These are phyloP conservation scores for Apis laboriosa DNA, from an alignment of 1,140 invertebrate species.

Conservation along the genomic window DNA sequence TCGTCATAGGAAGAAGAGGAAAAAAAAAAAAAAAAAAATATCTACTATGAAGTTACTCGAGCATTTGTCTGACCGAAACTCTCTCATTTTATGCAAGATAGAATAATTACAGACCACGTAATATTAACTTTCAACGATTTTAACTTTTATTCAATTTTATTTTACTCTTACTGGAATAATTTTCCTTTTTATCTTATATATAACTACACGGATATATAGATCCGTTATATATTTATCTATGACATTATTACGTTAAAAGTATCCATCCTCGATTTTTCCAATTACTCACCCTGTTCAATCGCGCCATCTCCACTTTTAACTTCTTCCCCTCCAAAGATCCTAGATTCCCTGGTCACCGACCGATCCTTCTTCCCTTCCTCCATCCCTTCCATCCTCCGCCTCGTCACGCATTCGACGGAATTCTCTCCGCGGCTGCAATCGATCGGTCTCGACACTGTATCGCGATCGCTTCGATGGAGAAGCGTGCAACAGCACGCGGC, in stretches of 20 bases:
- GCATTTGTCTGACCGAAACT: not conserved
- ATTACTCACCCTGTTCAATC: slow-evolving; percentile 9
- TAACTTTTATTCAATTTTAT: too few species aligned
- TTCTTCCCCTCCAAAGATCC: not conserved
- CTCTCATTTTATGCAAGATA: not conserved
- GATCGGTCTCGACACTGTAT: not conserved
- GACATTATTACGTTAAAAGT: too few species aligned
- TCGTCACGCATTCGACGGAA: slow-evolving; percentile 5
- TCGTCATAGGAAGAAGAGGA: too few species aligned
- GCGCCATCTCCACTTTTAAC: not conserved
- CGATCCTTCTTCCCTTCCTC: not conserved
- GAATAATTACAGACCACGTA: not conserved
- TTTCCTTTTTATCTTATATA: too few species aligned
- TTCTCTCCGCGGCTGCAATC: slow-evolving; percentile 5
- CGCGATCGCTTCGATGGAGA: not conserved
- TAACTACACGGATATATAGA: too few species aligned
- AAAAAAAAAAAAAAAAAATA: not conserved
- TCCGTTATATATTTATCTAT: too few species aligned
- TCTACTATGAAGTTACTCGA: not conserved
- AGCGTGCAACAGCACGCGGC: slow-evolving; percentile 29
- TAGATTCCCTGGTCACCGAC: not conserved
- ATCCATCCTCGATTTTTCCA: too few species aligned
- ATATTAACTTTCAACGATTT: not conserved
- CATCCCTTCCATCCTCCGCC: too few species aligned
- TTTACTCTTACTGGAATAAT: too few species aligned